phyloP scores from a whole-genome alignment of 2,113 vertebrate genomes.

The Bombycilla garrulus region DNA sequence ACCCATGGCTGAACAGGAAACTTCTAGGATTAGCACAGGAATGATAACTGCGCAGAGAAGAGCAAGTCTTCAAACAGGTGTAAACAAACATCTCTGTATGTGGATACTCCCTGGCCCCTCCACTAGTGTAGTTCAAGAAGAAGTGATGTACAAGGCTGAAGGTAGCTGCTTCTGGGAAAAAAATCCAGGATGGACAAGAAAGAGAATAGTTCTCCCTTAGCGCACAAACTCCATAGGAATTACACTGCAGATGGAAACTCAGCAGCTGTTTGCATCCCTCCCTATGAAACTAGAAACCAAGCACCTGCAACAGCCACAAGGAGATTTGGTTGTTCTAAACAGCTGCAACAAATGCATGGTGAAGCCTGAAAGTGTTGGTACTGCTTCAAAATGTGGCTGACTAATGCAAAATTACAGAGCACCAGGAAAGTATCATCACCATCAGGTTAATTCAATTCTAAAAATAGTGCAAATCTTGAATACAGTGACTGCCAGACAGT shows the following conservation, averaged over 20 bases:
- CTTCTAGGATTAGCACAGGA: background rate
- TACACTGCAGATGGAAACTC: background rate
- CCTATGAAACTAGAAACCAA: background rate
- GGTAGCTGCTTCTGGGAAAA: background rate
- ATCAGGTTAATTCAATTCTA: background rate
- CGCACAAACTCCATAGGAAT: background rate
- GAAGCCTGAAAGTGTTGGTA: background rate
- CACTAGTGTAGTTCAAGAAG: background rate
- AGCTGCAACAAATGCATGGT: background rate
- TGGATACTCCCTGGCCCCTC: background rate
- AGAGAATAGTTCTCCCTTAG: background rate
- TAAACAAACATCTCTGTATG: background rate
- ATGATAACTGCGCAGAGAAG: background rate
- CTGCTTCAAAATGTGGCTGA: background rate
- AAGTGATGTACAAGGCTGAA: background rate
- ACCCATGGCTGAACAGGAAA: background rate
- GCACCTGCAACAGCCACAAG: background rate
- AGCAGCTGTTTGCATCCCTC: background rate
- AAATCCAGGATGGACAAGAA: background rate
- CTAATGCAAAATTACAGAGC: background rate
- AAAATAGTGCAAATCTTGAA: background rate
- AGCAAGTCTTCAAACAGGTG: background rate
- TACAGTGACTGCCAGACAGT: background rate
- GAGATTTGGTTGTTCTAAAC: background rate
- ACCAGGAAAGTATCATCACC: background rate